Base-by-base conservation (phyloP, 2,888 invertebrate genomes). In the Periphyllus acericola region DNA sequence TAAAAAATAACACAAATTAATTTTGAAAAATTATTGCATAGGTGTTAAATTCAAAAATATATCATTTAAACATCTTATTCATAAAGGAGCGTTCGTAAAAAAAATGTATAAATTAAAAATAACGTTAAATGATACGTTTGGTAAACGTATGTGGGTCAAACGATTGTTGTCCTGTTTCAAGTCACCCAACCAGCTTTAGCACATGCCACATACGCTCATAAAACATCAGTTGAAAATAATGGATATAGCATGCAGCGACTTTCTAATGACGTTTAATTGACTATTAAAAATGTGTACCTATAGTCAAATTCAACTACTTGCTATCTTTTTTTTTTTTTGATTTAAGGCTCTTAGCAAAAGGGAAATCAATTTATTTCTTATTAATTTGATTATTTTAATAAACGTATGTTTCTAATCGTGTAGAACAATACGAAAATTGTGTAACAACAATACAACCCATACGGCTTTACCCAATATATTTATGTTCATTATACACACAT, bases 191-290 rank as follows among this genome's bases (percentile, higher is more conserved):
- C 74, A 74, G 81, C 79, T 87, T 87, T 74, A 81, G 74, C 74
- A 75, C 80, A 66, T 46, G 82, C 82, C 68, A 86, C 71, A 86
- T 80, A 72, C 29, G 55, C 46, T 36, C 66, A 75, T 87, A 81
- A 87, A 87, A 81, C 29, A 74, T 87, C 74, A 72, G 60, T 80
- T n/a, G 46, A 81, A 75, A 60, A 81, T 87, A 86, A 81, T 87
- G 75, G n/a, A 71, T 71, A 32, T 71, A 78, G 34, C 68, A 71
- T 85, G 36, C 72, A 75, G 74, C 46, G 52, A 87, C 87, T 87
- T 87, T 87, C 87, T 87, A 87, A 87, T 81, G 80, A 87, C 72
- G 81, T 87, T 87, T 87, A 84, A 80, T 87, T 87, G 81, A 74
- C 66, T 75, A 68, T 68, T 68, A 76, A 84, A 76, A 82, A 72